Conservation (phyloP, 2,113 vertebrate genomes). For the Corythaeola cristata region DNA sequence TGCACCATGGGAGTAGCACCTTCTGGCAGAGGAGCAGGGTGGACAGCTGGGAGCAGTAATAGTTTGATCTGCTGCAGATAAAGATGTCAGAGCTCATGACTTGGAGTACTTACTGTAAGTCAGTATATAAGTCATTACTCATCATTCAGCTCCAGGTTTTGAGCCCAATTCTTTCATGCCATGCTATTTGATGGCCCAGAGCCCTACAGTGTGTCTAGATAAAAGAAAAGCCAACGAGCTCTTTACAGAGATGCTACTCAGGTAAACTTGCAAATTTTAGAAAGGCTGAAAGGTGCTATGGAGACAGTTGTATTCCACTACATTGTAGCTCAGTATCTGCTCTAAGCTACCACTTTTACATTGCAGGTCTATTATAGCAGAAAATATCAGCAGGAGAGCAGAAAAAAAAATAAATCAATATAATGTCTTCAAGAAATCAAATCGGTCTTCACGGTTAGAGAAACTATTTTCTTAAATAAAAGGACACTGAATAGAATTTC, state of each 20-base stretch:
- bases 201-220: not conserved
- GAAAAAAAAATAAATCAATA: not conserved
- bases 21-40: not conserved
- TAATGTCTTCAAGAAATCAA: not conserved
- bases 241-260: not conserved
- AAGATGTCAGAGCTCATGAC: not conserved
- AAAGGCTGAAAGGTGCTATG: not conserved
- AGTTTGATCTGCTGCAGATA: not conserved
- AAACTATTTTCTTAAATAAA: slow-evolving; percentile 2
- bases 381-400: not conserved
- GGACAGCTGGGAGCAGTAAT: not conserved
- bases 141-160: not conserved
- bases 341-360: not conserved
- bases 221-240: not conserved
- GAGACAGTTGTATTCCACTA: not conserved
- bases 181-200: not conserved
- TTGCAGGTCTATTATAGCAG: not conserved
- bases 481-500: not conserved
- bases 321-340: not conserved
- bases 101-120: not conserved
- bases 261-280: not conserved
- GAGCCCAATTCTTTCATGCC: not conserved
- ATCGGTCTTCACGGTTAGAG: not conserved
- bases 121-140: not conserved
- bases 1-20: not conserved